Base-by-base conservation (phyloP, 2,888 invertebrate genomes). In the Melanchra persicariae region DNA sequence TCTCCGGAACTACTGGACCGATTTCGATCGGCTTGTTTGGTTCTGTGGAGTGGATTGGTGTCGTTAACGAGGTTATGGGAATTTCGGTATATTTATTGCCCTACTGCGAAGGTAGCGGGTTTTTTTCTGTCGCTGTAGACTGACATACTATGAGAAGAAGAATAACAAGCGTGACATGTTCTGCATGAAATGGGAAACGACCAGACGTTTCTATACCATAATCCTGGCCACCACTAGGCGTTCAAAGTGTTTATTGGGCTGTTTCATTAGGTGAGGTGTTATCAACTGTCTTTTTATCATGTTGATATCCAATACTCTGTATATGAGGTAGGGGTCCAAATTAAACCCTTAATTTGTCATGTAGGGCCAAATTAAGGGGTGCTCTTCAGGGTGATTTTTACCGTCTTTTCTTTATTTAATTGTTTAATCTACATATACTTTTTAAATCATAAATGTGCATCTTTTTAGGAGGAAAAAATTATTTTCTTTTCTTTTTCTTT, bases 1-100 rank as follows among this genome's bases (percentile, higher is more conserved):
- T 70, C 70, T 80, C 73, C 74, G 78, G 73, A 85, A 84, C 78
- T 70, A 73, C 76, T 78, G 80, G 34, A 22, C 68, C 45, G 68
- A 64, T 70, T 74, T 69, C 70, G 77, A 77, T 82, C 65, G 65
- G 68, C 22, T 51, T 22, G 55, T 75, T 75, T 40, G 67, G 24
- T 57, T 61, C 26, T 51, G 47, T 61, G 7, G 19, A 63, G 62
- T 73, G 37, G 47, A 79, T 57, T 24, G 52, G 54, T 65, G 55
- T 51, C 30, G 47, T 43, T 70, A 80, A 57, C 45, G 49, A 72
- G 71, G 74, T 79, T 74, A 74, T 65, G 62, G 30, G 47, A 66
- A 57, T n/a, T 47, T 37, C 19, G n/a, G 30, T 47, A 19, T 0
- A 24, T n/a, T 45, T 49, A 15, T 8, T 40, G 10, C 1, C 7